Base-by-base conservation (phyloP, 2,113 vertebrate species). In the Butorides virescens region DNA sequence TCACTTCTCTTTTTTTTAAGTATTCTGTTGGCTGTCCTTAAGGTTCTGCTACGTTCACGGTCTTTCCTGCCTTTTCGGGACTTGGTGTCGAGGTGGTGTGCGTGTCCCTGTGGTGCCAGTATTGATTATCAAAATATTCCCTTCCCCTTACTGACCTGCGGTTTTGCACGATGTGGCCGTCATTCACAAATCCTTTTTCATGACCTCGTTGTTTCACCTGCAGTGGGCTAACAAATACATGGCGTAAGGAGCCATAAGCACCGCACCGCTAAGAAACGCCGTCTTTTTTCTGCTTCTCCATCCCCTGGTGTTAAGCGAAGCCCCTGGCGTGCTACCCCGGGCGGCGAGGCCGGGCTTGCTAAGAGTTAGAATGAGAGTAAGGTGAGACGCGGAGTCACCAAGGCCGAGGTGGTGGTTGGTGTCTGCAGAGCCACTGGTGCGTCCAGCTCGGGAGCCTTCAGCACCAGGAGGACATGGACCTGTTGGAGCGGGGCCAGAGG, bases 251-350 rank as follows among this genome's bases (percentile, higher is more conserved):
- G 70, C 37, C 58, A 42, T 4, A n/a, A 61, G 32, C 58, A 6
- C 29, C 10, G 3, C 3, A 3, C 16, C 14, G 7, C 26, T 44
- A 21, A 6, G 13, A 15, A 36, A 20, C 10, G 22, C 4, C 15
- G 15, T 32, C 29, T 25, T 16, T 27, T 34, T 52, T 14, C 67
- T 34, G 2, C 34, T 32, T 13, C 32, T 11, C 47, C 36, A 1
- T 46, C 13, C 27, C 32, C 36, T 26, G 32, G 42, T 5, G 49
- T 16, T 19, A 13, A 27, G 53, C 26, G 67, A 8, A 56, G 30
- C n/a, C 56, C 32, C 70, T n/a, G 63, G 12, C 8, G 0, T 10
- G 0, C 23, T 7, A 4, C 27, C 10, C 71, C 39, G 26, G 5
- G 21, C 37, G 10, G 10, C 1, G 26, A 44, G 46, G 13, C n/a